Base-by-base conservation (phyloP, 2,113 vertebrate species). In the Megaptera novaeangliae region DNA sequence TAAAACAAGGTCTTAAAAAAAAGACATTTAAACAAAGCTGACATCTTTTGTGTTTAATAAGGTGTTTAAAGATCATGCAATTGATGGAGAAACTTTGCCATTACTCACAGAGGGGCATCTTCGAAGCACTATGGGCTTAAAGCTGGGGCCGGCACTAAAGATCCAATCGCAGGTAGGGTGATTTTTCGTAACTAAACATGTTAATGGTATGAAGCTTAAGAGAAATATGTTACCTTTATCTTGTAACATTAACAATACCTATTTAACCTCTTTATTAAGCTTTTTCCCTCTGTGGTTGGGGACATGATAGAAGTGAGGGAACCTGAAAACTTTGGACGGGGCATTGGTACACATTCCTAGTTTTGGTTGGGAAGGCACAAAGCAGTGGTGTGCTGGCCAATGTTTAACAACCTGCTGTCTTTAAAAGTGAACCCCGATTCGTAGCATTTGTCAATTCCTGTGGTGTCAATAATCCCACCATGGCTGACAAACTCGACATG, bases 31-130 rank as follows among this genome's bases (percentile, higher is more conserved):
- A 29, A 63, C 8, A 59, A 91, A 74, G 29, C 63, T 96, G 95
- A 96, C 68, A 46, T 18, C 9, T 98, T 98, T 97, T 98, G 57
- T 61, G 5, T 98, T 98, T 97, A 34, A 27, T 83, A 97, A 99
- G 99, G 98, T 98, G 6, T 99, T 99, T 98, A 99, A 99, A 98
- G 99, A 99, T 80, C 99, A 99, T 13, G 99, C 99, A 97, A 99
- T 99, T 92, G 99, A 99, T 80, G 99, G 99, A 88, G 99, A 99
- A 99, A 99, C 99, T 0, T 98, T 99, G 89, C 99, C 99, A 0
- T 98, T 99, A 27, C 99, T 99, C 81, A 99, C 99, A 93, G 99
- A 99, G 96, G 99, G 99, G 64, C 99, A 99, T 97, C 99, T 99
- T 69, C 98, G 99, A 96, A 99, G 99, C 94, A 99, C 99, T 31